A percentile compares a stretch with the other conserved stretches of the same genome.
phyloP scores from a whole-genome alignment of 2,113 vertebrate genomes.

The Chitala chitala region DNA sequence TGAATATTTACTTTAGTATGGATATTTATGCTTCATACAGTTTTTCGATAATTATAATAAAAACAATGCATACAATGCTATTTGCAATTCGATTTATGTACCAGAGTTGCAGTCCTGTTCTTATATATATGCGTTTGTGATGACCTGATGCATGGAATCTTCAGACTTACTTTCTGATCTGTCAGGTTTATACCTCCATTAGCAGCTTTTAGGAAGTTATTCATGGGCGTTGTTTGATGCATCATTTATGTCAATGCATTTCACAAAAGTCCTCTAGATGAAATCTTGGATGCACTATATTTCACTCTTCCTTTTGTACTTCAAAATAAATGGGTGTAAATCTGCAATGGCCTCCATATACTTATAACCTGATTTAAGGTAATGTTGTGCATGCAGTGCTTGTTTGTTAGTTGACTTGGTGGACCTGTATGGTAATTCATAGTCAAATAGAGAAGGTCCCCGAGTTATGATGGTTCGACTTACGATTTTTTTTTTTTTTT shows the following conservation, averaged over 20 bases:
- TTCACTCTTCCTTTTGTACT: constrained; percentile 21
- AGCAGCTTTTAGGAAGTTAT: constrained; percentile 58
- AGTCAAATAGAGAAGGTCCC: too few species aligned
- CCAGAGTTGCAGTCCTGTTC: constrained; percentile 40
- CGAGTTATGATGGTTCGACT: too few species aligned
- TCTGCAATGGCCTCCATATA: not conserved
- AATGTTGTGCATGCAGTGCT: too few species aligned
- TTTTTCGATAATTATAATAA: constrained; percentile 47
- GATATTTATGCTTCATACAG: constrained; percentile 31
- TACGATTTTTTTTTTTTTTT: too few species aligned
- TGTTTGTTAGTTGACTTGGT: too few species aligned
- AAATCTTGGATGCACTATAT: constrained; percentile 38
- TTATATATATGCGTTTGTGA: constrained; percentile 58
- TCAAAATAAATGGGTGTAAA: too few species aligned
- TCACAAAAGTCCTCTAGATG: constrained; percentile 50
- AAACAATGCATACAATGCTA: constrained; percentile 36
- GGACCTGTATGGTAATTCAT: too few species aligned
- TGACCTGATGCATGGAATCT: constrained; percentile 59
- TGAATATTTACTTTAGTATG: constrained; percentile 38
- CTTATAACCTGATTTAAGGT: too few species aligned
- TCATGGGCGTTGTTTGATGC: constrained; percentile 59
- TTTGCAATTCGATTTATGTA: constrained; percentile 51
- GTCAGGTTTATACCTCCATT: constrained; percentile 64
- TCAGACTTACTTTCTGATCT: constrained; percentile 60
- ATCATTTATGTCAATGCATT: constrained; percentile 59